Evolutionary conservation across 2,113 vertebrate species (phyloP).

Genomic region (Mionectes macconnelli): DNA sequence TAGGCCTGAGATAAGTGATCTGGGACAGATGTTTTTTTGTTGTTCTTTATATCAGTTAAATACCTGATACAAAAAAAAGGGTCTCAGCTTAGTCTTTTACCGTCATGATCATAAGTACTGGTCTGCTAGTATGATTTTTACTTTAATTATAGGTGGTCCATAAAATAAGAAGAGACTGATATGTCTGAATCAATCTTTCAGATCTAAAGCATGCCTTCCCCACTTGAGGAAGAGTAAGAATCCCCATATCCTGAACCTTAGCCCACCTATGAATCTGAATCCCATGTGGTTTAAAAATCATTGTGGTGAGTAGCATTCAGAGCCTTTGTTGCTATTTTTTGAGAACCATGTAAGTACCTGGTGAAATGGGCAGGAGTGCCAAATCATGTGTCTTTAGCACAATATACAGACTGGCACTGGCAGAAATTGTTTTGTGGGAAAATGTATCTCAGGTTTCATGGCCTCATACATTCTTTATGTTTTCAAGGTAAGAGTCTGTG

Average conservation of each 20-base stretch:
- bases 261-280: slow-evolving; percentile 93
- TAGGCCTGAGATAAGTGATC: not conserved
- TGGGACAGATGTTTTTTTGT: not conserved
- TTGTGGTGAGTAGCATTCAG: slow-evolving; percentile 73
- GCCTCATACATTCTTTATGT: rapidly evolving
- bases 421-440: not conserved
- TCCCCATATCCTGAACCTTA: slow-evolving; percentile 94
- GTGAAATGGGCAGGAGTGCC: not conserved
- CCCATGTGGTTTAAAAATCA: slow-evolving; percentile 98
- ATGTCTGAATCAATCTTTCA: slow-evolving; percentile 55
- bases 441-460: not conserved
- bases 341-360: not conserved
- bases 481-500: not conserved
- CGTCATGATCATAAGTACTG: not conserved
- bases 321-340: not conserved
- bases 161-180: not conserved
- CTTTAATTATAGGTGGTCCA: not conserved
- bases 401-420: not conserved
- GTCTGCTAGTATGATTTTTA: not conserved
- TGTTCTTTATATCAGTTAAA: not conserved
- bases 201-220: slow-evolving; percentile 93
- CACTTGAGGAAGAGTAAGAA: slow-evolving; percentile 87
- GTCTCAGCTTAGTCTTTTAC: not conserved
- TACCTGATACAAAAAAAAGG: not conserved
- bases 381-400: not conserved